Percentiles rank a stretch among this genome's conserved stretches.
Conservation (phyloP, 2,113 vertebrate genomes). For the Onychorhynchus coronatus region DNA sequence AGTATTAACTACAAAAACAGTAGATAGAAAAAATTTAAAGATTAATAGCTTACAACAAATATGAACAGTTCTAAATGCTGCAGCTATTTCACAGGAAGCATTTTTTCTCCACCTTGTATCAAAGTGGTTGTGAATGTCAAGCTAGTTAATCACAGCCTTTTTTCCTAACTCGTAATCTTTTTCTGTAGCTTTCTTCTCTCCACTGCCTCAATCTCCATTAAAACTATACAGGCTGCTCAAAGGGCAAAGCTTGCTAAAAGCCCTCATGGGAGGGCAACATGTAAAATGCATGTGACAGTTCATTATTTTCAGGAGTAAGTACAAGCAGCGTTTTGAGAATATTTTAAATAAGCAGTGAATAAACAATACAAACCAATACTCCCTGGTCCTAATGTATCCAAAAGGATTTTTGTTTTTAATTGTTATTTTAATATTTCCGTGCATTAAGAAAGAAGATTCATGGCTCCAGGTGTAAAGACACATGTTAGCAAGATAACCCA, state of each 20-base stretch:
- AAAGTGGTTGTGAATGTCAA: conserved; percentile 56
- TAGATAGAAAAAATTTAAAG: neutral
- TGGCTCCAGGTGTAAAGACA: neutral
- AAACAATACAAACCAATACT: neutral
- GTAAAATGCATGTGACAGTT: conserved; percentile 49
- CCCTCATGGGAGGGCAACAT: conserved; percentile 27
- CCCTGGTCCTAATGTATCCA: neutral
- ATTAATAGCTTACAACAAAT: neutral
- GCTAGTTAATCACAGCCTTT: conserved; percentile 42
- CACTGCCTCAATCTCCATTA: conserved; percentile 28
- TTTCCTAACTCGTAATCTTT: conserved; percentile 26
- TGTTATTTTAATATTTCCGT: neutral
- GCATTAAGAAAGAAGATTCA: neutral
- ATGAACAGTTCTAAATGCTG: neutral
- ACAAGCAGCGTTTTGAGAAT: neutral
- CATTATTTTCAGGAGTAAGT: conserved; percentile 43
- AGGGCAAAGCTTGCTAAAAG: conserved; percentile 51
- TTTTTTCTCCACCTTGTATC: neutral
- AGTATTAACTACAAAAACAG: neutral
- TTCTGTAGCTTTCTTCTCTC: conserved; percentile 28
- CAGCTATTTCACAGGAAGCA: neutral
- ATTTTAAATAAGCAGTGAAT: conserved; percentile 3
- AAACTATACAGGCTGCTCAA: conserved; percentile 16
- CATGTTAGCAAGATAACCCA: neutral
- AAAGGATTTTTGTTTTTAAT: neutral